Evolutionary conservation across 2,797 vertebrate species (phyloP).

Genomic region (Decapterus maruadsi): DNA sequence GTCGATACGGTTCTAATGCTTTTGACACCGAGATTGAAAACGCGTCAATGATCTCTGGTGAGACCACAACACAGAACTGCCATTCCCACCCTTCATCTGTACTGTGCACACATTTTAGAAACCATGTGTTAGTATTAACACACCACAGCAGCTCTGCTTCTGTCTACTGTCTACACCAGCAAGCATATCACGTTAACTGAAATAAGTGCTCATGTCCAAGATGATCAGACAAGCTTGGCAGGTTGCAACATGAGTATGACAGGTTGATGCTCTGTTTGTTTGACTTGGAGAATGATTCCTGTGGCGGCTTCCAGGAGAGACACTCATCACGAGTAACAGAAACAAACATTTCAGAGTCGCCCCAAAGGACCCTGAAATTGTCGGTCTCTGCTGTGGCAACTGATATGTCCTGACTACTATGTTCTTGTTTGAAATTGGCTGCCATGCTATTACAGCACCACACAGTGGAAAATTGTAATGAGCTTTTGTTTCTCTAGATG

Average conservation of each 20-base stretch:
- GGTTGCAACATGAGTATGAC: too few relatives aligned
- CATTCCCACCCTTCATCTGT: background rate
- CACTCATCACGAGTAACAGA: background rate
- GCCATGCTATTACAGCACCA: conserved; percentile 3
- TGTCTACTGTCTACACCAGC: too few relatives aligned
- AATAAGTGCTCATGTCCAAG: background rate
- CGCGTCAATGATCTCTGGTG: too few relatives aligned
- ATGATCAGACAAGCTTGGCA: too few relatives aligned
- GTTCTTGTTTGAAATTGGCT: background rate
- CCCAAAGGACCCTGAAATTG: conserved; percentile 22
- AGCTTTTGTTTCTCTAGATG: conserved; percentile 63
- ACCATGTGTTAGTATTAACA: background rate
- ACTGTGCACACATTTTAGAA: background rate
- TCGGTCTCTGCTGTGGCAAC: conserved; percentile 9
- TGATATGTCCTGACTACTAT: background rate
- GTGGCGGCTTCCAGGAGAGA: background rate
- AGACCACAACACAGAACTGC: too few relatives aligned
- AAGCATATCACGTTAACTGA: background rate
- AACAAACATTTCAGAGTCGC: too few relatives aligned
- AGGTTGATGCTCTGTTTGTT: background rate
- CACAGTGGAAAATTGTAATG: background rate
- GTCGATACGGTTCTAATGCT: background rate
- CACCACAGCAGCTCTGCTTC: background rate
- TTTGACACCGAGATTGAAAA: too few relatives aligned
- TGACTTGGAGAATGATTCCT: background rate